Percentiles rank a stretch among this genome's conserved stretches.
phyloP scores from a whole-genome alignment of 2,113 vertebrate genomes.

The Engystomops pustulosus region DNA sequence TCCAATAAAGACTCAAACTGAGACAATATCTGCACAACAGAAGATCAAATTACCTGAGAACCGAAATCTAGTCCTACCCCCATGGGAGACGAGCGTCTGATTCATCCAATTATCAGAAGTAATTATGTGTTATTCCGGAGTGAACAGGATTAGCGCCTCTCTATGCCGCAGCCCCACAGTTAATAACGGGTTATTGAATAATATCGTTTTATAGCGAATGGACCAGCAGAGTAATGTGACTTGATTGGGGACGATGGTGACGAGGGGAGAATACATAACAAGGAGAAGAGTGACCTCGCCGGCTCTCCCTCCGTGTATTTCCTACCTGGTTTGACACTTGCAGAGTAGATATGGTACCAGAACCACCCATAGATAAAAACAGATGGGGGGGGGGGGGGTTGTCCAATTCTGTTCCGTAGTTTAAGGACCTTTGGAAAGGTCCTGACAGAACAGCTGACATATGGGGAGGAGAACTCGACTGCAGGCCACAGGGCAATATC shows the following conservation, averaged over 20 bases:
- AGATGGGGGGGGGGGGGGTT: too few species aligned
- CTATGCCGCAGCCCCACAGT: not conserved
- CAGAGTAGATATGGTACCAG: too few species aligned
- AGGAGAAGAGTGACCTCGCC: not conserved
- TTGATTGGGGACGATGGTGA: conserved; percentile 12
- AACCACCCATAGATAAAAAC: too few species aligned
- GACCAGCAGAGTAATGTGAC: not conserved
- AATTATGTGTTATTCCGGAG: conserved; percentile 17
- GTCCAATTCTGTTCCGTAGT: too few species aligned
- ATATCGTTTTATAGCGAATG: conserved; percentile 21
- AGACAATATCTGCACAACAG: not conserved
- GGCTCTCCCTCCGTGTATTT: not conserved
- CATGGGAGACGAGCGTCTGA: not conserved
- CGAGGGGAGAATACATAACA: conserved; percentile 35
- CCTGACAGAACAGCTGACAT: too few species aligned
- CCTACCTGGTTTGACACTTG: too few species aligned
- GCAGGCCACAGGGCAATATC: too few species aligned
- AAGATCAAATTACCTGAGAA: conserved; percentile 39
- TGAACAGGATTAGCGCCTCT: not conserved
- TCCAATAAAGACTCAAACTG: not conserved
- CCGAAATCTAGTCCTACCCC: conserved; percentile 1
- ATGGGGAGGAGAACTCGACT: too few species aligned
- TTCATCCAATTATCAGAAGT: conserved; percentile 34
- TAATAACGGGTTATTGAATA: conserved; percentile 33
- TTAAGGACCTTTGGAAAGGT: too few species aligned